A percentile compares a stretch with the other conserved stretches of the same genome.
Evolutionary conservation across 1,140 invertebrate genomes (phyloP).

Genomic region (Cotesia vestalis): DNA sequence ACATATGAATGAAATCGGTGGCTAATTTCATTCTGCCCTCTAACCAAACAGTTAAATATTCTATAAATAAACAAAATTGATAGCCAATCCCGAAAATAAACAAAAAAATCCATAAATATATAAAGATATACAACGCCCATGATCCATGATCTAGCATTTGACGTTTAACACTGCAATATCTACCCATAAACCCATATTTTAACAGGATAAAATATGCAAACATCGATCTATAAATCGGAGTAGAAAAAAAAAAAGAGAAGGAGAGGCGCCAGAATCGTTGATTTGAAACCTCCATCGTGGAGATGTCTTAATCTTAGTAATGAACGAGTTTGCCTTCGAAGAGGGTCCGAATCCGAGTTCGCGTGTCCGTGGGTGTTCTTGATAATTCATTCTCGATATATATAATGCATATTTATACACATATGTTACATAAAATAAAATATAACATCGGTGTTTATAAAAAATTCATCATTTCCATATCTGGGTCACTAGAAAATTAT

Average conservation of each 20-base stretch:
- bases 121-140: conserved; percentile 37
- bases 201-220: neutral
- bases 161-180: conserved; percentile 45
- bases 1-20: conserved; percentile 7
- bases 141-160: conserved; percentile 16
- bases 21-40: neutral
- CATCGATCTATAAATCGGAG: too few species aligned
- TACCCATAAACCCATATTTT: neutral
- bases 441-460: conserved; percentile 1
- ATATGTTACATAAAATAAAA: neutral
- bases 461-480: neutral
- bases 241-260: conserved; percentile 18
- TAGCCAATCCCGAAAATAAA: neutral
- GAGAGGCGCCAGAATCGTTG: conserved; percentile 22
- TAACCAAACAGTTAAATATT: neutral
- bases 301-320: conserved; percentile 53
- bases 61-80: conserved; percentile 7
- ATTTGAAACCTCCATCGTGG: conserved; percentile 35
- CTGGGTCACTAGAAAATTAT: conserved; percentile 16
- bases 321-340: conserved; percentile 43
- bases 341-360: conserved; percentile 18
- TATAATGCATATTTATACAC: conserved; percentile 22
- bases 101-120: conserved; percentile 43
- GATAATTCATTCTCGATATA: conserved; percentile 51
- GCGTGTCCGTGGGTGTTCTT: conserved; percentile 36